phyloP scores from a whole-genome alignment of 53 echinoderm and acorn worm species.

The Paracentrotus lividus region DNA sequence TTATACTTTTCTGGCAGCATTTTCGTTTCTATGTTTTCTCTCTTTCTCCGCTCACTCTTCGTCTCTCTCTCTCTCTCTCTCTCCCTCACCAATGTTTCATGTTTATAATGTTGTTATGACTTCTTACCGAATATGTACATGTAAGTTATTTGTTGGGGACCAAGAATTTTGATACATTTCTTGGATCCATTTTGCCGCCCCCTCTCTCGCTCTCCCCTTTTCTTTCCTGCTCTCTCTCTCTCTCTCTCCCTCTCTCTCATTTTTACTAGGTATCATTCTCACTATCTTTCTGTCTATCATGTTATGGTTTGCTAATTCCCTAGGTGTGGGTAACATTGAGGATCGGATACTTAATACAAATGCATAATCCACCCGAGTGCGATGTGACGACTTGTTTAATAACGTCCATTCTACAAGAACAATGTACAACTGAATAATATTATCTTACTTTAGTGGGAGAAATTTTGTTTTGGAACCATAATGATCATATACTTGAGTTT shows the following conservation, averaged over 20 bases:
- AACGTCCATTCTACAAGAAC: not conserved
- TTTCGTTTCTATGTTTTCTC: not conserved
- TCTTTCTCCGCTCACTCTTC: not conserved
- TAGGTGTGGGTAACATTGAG: not conserved
- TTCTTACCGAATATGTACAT: too few species aligned
- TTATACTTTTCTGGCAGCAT: conserved; percentile 39
- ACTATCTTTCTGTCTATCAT: not conserved
- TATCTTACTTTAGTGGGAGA: not conserved
- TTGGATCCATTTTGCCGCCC: too few species aligned
- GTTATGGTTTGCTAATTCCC: not conserved
- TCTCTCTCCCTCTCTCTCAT: not conserved
- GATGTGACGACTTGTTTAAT: not conserved
- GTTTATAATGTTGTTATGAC: too few species aligned
- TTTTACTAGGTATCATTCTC: too few species aligned
- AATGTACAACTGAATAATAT: not conserved
- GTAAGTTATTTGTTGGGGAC: too few species aligned
- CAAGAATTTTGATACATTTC: too few species aligned
- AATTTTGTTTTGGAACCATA: not conserved
- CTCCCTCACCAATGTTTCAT: too few species aligned
- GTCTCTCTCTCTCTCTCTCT: too few species aligned
- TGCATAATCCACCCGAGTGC: not conserved
- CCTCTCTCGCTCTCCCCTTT: not conserved
- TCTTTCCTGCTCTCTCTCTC: not conserved
- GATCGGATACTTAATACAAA: not conserved
- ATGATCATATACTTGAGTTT: not conserved